These are phyloP conservation scores for Noctua janthina DNA, from an alignment of 2,888 invertebrate species.

Conservation along the genomic window DNA sequence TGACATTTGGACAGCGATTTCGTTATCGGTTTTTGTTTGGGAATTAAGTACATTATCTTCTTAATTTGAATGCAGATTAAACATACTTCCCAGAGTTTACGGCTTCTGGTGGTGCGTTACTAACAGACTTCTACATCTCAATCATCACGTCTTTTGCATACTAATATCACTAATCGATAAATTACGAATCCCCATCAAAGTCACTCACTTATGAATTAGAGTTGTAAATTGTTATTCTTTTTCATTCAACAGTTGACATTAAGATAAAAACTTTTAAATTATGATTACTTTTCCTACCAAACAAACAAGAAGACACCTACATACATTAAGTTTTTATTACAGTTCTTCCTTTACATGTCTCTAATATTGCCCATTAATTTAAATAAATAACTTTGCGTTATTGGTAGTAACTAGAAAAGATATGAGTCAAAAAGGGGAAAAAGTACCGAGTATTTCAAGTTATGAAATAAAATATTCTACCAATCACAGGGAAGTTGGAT, in stretches of 20 bases:
- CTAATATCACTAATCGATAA: conserved; percentile 4
- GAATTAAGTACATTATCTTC: conserved; percentile 13
- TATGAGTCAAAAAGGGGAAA: conserved; percentile 13
- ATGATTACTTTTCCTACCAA: conserved; percentile 8
- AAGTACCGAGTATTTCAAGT: neutral
- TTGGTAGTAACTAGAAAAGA: neutral
- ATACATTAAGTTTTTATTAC: conserved; percentile 5
- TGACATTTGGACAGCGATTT: conserved; percentile 15
- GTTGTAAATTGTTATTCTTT: neutral
- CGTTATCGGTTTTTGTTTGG: conserved; percentile 56
- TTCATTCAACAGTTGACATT: neutral
- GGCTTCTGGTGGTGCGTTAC: conserved; percentile 12
- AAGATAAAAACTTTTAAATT: neutral
- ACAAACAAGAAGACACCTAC: conserved; percentile 9
- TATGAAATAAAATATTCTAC: neutral
- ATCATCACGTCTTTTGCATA: conserved; percentile 7
- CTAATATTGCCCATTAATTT: conserved; percentile 15
- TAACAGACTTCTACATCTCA: conserved; percentile 15
- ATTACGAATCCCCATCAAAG: neutral
- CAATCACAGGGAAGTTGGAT: neutral
- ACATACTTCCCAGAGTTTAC: neutral
- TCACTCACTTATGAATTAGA: neutral
- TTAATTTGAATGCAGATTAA: conserved; percentile 13
- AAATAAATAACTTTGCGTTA: conserved; percentile 17
- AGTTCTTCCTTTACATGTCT: neutral